A percentile compares a stretch with the other conserved stretches of the same genome.
phyloP scores from a whole-genome alignment of 1,140 invertebrate species.

The Frieseomelitta varia region DNA sequence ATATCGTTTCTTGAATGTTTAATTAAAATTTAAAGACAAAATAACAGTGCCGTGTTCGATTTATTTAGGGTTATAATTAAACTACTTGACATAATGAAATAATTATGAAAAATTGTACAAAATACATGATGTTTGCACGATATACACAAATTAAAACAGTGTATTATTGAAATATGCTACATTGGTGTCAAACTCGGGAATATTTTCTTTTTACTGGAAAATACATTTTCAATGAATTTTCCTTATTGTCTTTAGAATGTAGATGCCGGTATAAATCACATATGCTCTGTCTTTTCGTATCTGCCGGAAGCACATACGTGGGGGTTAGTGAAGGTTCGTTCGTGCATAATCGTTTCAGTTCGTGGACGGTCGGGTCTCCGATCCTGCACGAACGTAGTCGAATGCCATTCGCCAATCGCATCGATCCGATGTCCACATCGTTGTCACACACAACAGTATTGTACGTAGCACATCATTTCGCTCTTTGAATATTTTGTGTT shows the following conservation, averaged over 20 bases:
- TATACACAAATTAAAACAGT: neutral
- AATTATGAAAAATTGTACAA: neutral
- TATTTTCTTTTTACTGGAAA: neutral
- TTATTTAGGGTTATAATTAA: neutral
- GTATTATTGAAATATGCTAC: neutral
- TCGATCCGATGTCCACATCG: slow-evolving; percentile 76
- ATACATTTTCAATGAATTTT: neutral
- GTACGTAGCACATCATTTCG: slow-evolving; percentile 68
- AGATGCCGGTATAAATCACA: slow-evolving; percentile 3
- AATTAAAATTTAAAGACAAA: neutral
- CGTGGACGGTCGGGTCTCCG: slow-evolving; percentile 54
- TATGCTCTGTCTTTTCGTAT: slow-evolving; percentile 29
- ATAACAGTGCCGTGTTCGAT: neutral
- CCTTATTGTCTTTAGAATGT: neutral
- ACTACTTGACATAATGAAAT: neutral
- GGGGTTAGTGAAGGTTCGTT: neutral
- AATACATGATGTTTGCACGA: neutral
- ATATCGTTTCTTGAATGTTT: neutral
- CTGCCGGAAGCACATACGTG: slow-evolving; percentile 34
- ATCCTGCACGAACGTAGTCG: slow-evolving; percentile 59
- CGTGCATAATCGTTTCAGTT: slow-evolving; percentile 21
- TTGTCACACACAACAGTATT: slow-evolving; percentile 75
- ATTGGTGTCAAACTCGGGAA: neutral
- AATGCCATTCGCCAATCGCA: slow-evolving; percentile 72
- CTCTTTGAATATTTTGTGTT: slow-evolving; percentile 66